Evolutionary conservation across 1,140 invertebrate genomes (phyloP), one percentile per base, ranked within the genome.

Genomic region (Penaeus japonicus): DNA sequence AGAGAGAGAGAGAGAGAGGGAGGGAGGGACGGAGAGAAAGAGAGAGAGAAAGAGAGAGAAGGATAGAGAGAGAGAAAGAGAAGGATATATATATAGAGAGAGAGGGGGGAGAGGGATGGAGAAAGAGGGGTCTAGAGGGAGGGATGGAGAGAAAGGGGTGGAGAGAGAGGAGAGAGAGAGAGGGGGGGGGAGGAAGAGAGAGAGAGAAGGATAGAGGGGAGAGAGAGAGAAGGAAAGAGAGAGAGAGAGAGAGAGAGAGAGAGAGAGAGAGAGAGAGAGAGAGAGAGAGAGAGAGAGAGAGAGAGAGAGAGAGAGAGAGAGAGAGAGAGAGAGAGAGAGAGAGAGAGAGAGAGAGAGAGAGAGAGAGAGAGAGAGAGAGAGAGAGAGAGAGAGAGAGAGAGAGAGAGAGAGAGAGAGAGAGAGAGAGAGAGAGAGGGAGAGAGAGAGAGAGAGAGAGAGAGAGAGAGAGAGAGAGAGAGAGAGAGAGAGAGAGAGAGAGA

Each of bases 191-290:
- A 77, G 73, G 47, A 39, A 77, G 73, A 77, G 73, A 77, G 73
- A 77, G 73, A 77, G 73, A 77, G 73, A 77, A 5, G 7, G 65
- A 70, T 5, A 70, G 65, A 70, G 70, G 18, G 20, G n/a, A 3
- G 35, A 32, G n/a, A n/a, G 70, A 15, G 70, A n/a, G 20, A 5
- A 32, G 35, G n/a, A n/a, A 24, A 32, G n/a, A 80, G 78, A 80
- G 78, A 80, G 78, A 80, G 78, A 80, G 53, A 81, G 70, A 73
- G 70, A 73, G 70, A 73, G 70, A 73, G 70, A 73, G 70, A 73
- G 70, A 73, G 70, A 73, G 70, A 73, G 70, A 73, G 70, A 73
- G 70, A 73, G 70, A 73, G 70, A 73, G 70, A 73, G 70, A 73
- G 70, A 73, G 70, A 73, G 70, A 73, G 70, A 73, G 70, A 73